These are phyloP conservation scores for Stegodyphus dumicola DNA, from an alignment of 1,140 invertebrate species.

Conservation along the genomic window DNA sequence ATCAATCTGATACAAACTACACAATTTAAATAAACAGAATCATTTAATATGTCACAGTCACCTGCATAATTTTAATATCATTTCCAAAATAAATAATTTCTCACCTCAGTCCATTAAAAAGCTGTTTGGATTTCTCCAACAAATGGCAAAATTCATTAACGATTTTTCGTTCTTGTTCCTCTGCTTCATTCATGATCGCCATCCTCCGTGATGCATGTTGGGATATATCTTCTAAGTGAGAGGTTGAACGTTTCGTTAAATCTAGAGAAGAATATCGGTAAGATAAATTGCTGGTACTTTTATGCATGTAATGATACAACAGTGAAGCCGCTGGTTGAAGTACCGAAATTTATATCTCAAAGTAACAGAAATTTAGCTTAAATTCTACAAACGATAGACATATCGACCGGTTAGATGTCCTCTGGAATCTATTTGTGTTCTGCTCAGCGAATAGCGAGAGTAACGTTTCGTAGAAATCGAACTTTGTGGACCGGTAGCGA, in stretches of 20 bases:
- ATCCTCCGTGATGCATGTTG: slow-evolving; percentile 63
- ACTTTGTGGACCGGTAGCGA: no score
- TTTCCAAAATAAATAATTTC: not conserved
- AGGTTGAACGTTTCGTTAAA: slow-evolving; percentile 54
- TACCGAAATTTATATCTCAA: no score
- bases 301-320: slow-evolving; percentile 28
- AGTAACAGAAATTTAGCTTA: no score
- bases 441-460: no score
- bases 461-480: no score
- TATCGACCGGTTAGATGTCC: not conserved
- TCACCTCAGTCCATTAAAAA: slow-evolving; percentile 95
- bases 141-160: slow-evolving; percentile 96
- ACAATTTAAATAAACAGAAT: no score
- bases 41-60: no score
- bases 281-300: slow-evolving; percentile 38
- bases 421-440: no score
- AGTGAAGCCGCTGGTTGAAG: not conserved
- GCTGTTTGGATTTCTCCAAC: slow-evolving; percentile 96
- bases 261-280: slow-evolving; percentile 50
- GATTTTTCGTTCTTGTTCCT: slow-evolving; percentile 86
- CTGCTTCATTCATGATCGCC: slow-evolving; percentile 66
- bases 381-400: no score
- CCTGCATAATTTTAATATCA: no score
- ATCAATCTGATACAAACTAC: no score
- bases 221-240: slow-evolving; percentile 58